phyloP scores from a whole-genome alignment of 1,140 invertebrate species.

The Caenorhabditis inopinata region DNA sequence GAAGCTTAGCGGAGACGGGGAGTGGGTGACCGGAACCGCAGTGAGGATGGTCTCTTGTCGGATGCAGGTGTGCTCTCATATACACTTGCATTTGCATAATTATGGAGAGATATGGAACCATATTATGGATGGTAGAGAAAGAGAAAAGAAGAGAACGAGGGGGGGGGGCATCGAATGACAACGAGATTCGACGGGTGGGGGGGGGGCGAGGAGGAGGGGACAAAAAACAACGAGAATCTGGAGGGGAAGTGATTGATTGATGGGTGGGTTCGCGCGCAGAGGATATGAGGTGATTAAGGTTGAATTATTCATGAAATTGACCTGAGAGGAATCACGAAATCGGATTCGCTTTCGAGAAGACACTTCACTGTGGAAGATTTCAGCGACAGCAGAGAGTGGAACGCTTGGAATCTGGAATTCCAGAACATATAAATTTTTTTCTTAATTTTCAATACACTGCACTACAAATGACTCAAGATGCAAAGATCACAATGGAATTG shows the following conservation, averaged over 20 bases:
- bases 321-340: too few species aligned
- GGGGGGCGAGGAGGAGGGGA: neutral
- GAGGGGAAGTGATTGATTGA: slow-evolving; percentile 1
- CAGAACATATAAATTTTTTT: too few species aligned
- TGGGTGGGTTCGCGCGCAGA: neutral
- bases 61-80: slow-evolving; percentile 15
- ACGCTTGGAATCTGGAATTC: neutral
- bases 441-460: too few species aligned
- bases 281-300: neutral
- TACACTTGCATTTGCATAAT: slow-evolving; percentile 33
- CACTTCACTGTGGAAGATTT: too few species aligned
- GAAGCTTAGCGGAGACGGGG: neutral
- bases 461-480: too few species aligned
- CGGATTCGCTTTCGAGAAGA: too few species aligned
- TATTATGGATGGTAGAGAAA: neutral
- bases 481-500: too few species aligned
- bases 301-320: slow-evolving; percentile 27
- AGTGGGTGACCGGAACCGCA: too few species aligned
- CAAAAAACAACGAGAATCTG: neutral
- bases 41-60: neutral
- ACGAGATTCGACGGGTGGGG: neutral
- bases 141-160: neutral
- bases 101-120: slow-evolving; percentile 31
- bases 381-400: too few species aligned
- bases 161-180: slow-evolving; percentile 12